Evolutionary conservation across 1,140 invertebrate species (phyloP).

Genomic region (Pinna nobilis): DNA sequence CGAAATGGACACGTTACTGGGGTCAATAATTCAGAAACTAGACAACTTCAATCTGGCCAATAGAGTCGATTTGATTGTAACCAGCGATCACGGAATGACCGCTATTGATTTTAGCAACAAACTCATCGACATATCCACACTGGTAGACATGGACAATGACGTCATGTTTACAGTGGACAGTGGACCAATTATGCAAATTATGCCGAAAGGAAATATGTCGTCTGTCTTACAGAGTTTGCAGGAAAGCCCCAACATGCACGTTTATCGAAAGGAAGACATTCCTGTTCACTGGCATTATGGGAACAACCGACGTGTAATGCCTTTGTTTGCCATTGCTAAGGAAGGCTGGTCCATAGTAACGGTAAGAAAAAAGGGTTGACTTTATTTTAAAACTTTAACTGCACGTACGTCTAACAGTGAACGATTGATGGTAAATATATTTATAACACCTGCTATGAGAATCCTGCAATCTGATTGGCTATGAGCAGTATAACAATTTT

Average conservation of each 20-base stretch:
- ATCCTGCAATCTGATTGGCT: too few relatives aligned
- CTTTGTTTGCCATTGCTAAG: slow-evolving; percentile 50
- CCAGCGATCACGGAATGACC: slow-evolving; percentile 85
- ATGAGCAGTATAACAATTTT: too few relatives aligned
- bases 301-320: slow-evolving; percentile 77
- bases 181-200: slow-evolving; percentile 46
- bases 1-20: slow-evolving; percentile 58
- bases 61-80: slow-evolving; percentile 80
- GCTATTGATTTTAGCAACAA: slow-evolving; percentile 73
- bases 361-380: slow-evolving; percentile 16
- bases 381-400: too few relatives aligned
- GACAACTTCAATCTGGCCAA: slow-evolving; percentile 71
- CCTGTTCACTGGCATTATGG: slow-evolving; percentile 78
- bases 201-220: slow-evolving; percentile 18
- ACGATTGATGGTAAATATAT: too few relatives aligned
- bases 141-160: slow-evolving; percentile 26
- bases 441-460: too few relatives aligned
- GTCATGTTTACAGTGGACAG: slow-evolving; percentile 36
- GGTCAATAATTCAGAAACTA: slow-evolving; percentile 57
- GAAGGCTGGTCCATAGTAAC: slow-evolving; percentile 48
- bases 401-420: too few relatives aligned
- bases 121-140: slow-evolving; percentile 62
- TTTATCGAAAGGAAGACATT: slow-evolving; percentile 59
- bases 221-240: not conserved
- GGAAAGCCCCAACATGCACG: not conserved